Conservation (phyloP, 2,888 invertebrate genomes). For the Spialia ferax region DNA sequence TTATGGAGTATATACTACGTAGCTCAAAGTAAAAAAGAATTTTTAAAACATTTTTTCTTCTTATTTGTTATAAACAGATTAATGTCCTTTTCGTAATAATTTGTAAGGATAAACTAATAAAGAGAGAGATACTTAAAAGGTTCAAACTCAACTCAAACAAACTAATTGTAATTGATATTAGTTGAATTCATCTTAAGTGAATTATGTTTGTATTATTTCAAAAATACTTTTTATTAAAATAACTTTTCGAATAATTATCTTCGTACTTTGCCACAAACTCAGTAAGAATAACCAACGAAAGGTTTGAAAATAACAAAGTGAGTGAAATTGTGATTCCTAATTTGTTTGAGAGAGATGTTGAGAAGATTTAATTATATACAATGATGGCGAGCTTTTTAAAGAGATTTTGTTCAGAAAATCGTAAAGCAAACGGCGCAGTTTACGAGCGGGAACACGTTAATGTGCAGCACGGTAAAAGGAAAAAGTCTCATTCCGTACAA, state of each 20-base stretch:
- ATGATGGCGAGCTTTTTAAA: slow-evolving; percentile 38
- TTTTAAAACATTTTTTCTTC: no score
- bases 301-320: slow-evolving; percentile 25
- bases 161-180: background rate
- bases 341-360: slow-evolving; percentile 27
- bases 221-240: slow-evolving; percentile 13
- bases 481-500: slow-evolving; percentile 39
- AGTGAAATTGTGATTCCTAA: slow-evolving; percentile 30
- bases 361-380: slow-evolving; percentile 38
- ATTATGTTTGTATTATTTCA: slow-evolving; percentile 17
- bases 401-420: slow-evolving; percentile 40
- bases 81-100: no score
- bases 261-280: background rate
- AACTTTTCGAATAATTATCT: slow-evolving; percentile 18
- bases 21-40: no score
- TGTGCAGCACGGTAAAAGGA: slow-evolving; percentile 39
- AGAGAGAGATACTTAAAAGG: slow-evolving; percentile 8
- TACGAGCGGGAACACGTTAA: slow-evolving; percentile 41
- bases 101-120: no score
- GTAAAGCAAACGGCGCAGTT: slow-evolving; percentile 41
- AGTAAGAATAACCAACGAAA: slow-evolving; percentile 8
- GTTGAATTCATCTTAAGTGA: background rate
- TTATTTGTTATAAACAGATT: no score
- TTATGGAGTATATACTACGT: no score
- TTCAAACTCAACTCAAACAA: background rate